Evolutionary conservation across 2,113 vertebrate species (phyloP), one percentile per base, ranked within the genome.

Genomic region (Pituophis catenifer): DNA sequence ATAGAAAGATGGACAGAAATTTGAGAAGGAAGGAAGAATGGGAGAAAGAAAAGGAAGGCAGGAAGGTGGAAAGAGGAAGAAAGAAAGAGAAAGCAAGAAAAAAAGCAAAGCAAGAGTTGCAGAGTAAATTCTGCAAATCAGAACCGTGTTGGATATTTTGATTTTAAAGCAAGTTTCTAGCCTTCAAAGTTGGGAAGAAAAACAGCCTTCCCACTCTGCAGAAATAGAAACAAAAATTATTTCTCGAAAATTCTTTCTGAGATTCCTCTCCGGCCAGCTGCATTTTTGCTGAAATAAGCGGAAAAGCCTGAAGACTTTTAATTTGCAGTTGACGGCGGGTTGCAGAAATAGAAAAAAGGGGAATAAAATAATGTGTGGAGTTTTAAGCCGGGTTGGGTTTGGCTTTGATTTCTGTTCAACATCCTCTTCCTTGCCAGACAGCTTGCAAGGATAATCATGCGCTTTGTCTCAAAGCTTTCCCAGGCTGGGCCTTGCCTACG

Each of bases 221-320:
- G n/a, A 75, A 70, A 7, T 75, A 33, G n/a, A 75, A 75, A 75
- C 44, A 48, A 33, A 75, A 13, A 75, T 17, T 17, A 33, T 75
- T 75, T 33, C 1, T 13, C 2, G 13, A 33, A 75, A 75, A 75
- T 75, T 33, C 62, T 29, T 65, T 29, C 29, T 1, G 26, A 70
- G 59, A 62, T 62, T n/a, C 5, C 12, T n/a, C 5, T 7, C n/a
- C 0, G 2, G 13, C 5, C 0, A 5, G n/a, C n/a, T 75, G n/a
- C n/a, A 2, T 33, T 75, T 33, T 65, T 75, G 70, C n/a, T 15
- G 29, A 17, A 75, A 75, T 17, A 75, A 70, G 65, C 11, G 3
- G 29, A n/a, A 70, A 1, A 7, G n/a, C n/a, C 65, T 2, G 11
- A 33, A 33, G 62, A 15, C 26, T 24, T 24, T 4, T 15, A 15